Conservation (phyloP, 2,797 vertebrate genomes). For the Coregonus ussuriensis region DNA sequence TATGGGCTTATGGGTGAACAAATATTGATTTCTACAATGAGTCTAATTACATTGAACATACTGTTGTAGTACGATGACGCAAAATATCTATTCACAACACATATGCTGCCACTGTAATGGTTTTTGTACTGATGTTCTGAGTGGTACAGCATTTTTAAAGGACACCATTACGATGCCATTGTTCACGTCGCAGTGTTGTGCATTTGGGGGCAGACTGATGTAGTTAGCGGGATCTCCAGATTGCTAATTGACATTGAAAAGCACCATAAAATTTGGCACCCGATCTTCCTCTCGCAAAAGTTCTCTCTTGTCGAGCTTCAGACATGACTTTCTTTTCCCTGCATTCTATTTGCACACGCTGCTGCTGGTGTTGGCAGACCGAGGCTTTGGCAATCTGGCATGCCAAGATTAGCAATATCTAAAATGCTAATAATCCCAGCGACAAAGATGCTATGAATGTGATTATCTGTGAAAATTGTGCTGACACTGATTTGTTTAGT, state of each 20-base stretch:
- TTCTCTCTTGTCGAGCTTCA: not conserved
- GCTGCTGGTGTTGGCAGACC: not conserved
- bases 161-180: not conserved
- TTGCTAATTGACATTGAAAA: constrained; percentile 33
- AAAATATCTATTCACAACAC: not conserved
- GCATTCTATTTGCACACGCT: not conserved
- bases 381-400: not conserved
- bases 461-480: not conserved
- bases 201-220: constrained; percentile 10
- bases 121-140: constrained; percentile 12
- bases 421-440: not conserved
- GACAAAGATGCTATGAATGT: not conserved
- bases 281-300: not conserved
- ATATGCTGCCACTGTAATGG: not conserved
- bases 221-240: constrained; percentile 39
- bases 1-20: too few species aligned
- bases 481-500: not conserved
- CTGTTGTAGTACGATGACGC: not conserved
- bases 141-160: constrained; percentile 10
- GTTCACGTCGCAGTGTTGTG: constrained; percentile 33
- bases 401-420: not conserved
- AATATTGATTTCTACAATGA: not conserved
- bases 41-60: not conserved
- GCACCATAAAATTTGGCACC: constrained; percentile 32
- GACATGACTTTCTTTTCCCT: not conserved